phyloP scores from a whole-genome alignment of 2,888 invertebrate genomes.

The Tiphia femorata region DNA sequence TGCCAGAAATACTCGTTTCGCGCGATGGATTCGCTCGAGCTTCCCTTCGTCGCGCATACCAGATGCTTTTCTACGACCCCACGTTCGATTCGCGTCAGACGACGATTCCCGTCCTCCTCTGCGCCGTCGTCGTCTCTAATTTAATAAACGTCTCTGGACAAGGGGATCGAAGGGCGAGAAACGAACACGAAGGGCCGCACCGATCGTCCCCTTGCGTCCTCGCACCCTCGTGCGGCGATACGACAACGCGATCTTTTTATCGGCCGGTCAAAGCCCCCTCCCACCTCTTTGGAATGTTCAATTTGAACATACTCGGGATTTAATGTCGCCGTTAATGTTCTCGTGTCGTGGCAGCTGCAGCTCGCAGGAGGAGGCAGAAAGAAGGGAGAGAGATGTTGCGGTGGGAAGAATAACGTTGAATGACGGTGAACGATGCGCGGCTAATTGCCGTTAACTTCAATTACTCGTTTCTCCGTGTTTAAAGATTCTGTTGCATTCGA shows the following conservation, averaged over 20 bases:
- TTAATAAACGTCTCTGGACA: constrained; percentile 41
- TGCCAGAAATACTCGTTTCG: too few species aligned
- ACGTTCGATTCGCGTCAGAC: constrained; percentile 17
- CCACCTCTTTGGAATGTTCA: constrained; percentile 30
- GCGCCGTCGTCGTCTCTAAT: constrained; percentile 40
- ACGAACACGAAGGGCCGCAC: too few species aligned
- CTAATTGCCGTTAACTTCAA: too few species aligned
- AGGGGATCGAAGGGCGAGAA: constrained; percentile 12
- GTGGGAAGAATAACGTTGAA: too few species aligned
- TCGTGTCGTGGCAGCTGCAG: background rate
- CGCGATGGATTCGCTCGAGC: too few species aligned
- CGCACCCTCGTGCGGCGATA: background rate
- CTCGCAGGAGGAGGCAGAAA: background rate
- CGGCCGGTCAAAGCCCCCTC: constrained; percentile 8
- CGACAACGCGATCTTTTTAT: constrained; percentile 15
- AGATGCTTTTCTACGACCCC: constrained; percentile 21
- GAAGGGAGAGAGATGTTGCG: constrained; percentile 7
- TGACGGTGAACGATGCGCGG: too few species aligned
- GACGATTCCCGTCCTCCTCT: constrained; percentile 20
- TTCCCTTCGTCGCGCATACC: constrained; percentile 26
- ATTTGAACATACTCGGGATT: constrained; percentile 37
- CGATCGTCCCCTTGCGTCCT: too few species aligned
- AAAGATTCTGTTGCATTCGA: too few species aligned
- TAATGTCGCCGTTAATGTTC: constrained; percentile 23
- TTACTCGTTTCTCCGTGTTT: too few species aligned